phyloP scores from a whole-genome alignment of 2,797 vertebrate species.

The Enteromius viviparus region DNA sequence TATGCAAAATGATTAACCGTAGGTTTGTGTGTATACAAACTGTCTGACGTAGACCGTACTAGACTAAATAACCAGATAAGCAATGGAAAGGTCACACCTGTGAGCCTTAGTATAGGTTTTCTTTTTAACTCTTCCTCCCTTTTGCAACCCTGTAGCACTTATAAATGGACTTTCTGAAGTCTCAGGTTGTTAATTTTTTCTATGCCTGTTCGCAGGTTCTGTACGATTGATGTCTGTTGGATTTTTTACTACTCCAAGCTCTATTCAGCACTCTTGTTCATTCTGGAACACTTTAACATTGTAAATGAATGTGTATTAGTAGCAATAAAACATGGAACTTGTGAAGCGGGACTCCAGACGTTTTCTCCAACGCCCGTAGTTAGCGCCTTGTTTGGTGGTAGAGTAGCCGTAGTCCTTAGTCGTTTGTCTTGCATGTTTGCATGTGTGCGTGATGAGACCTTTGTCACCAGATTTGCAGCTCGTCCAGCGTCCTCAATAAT shows the following conservation, averaged over 20 bases:
- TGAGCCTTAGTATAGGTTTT: not conserved
- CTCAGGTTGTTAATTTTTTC: constrained; percentile 37
- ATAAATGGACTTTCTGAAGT: constrained; percentile 20
- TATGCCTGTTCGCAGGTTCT: constrained; percentile 35
- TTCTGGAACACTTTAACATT: constrained; percentile 38
- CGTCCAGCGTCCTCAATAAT: constrained; percentile 18
- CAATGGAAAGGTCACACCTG: not conserved
- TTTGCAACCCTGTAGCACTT: constrained; percentile 4
- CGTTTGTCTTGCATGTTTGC: constrained; percentile 45
- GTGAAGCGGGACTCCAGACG: constrained; percentile 68
- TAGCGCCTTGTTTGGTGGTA: constrained; percentile 47
- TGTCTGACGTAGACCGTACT: not conserved
- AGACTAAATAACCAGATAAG: constrained; percentile 2
- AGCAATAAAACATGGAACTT: constrained; percentile 76
- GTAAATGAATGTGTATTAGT: constrained; percentile 42
- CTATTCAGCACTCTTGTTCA: constrained; percentile 61
- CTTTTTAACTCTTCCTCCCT: not conserved
- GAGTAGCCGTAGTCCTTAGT: constrained; percentile 39
- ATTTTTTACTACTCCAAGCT: constrained; percentile 44
- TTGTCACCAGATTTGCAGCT: constrained; percentile 20
- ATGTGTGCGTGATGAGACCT: constrained; percentile 27
- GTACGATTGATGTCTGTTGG: constrained; percentile 31
- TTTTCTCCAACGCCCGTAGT: constrained; percentile 41
- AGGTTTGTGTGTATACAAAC: constrained; percentile 26
- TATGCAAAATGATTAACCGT: constrained; percentile 26